Evolutionary conservation across 2,888 invertebrate genomes (phyloP), one percentile per base, ranked within the genome.

Genomic region (Gasteruption jaculator): DNA sequence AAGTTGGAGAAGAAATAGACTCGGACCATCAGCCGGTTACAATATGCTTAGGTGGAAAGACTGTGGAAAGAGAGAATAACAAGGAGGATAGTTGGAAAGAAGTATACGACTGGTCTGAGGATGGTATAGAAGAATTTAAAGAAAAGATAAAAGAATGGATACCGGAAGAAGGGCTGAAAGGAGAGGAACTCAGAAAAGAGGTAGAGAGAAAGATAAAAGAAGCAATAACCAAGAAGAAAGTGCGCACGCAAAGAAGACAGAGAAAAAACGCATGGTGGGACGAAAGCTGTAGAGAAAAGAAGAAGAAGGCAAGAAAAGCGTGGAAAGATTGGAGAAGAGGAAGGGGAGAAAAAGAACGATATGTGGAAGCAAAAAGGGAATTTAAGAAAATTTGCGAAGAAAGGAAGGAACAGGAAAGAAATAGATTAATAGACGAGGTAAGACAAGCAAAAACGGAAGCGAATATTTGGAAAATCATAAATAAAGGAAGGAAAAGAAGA

Each of bases 91-190:
- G n/a, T 3, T 11, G 6, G 16, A 5, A 18, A 11, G 16, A 8
- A n/a, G 10, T n/a, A n/a, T n/a, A n/a, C 7, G n/a, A 15, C n/a
- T 15, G 11, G 31, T n/a, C n/a, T 7, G 16, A 31, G 31, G 16
- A 24, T 8, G n/a, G 24, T n/a, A 24, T 24, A 24, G 8, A 24
- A 24, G 7, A 8, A 8, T 24, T 24, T 24, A 24, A 24, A n/a
- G 24, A 24, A 24, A n/a, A 24, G n/a, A 8, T n/a, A 8, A n/a
- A 24, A 24, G n/a, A n/a, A n/a, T n/a, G n/a, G n/a, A n/a, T 14
- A 37, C 36, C 15, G 33, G 35, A 20, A 41, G 36, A 38, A 34
- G 27, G 35, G 16, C 30, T 30, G 39, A 35, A 22, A 33, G 25
- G 15, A n/a, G 29, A 22, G 29, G 36, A 30, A 38, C n/a, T 25